Evolutionary conservation across 2,888 invertebrate species (phyloP), one percentile per base, ranked within the genome.

Genomic region (Tipula unca): DNA sequence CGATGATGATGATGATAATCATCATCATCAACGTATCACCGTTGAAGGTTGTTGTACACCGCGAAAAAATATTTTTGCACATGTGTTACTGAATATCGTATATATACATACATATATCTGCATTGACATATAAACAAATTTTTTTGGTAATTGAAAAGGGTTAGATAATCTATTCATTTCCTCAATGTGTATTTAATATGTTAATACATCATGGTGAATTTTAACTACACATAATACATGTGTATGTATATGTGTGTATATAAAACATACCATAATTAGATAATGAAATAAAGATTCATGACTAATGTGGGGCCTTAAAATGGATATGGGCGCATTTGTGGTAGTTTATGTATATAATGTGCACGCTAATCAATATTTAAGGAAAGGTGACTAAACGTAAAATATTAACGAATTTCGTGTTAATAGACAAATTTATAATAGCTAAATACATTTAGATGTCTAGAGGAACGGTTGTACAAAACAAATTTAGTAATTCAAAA

Each of bases 111-210:
- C 17, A 6, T 54, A 54, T 69, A 25, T 69, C 20, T 69, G 69
- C 69, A 69, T 69, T 69, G 69, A 69, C 69, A 69, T 69, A 69
- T 69, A 69, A 25, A 25, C 69, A 20, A 69, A 25, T 69, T 69
- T 69, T 54, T 69, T 69, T 69, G 69, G 69, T 25, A 69, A 69
- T 69, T 69, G 69, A 69, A 69, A 69, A 69, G 69, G 69, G 69
- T 69, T 69, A 69, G 69, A 69, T 69, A 69, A 69, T 69, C 69
- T 69, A 69, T 69, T 69, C 69, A 69, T 69, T 69, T 69, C 69
- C 69, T 69, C 69, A 69, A 69, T 69, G 69, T 69, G 25, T 69
- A 25, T 69, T 69, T 48, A n/a, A 48, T n/a, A 69, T 25, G 25
- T 69, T 69, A 69, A 69, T 69, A 69, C 25, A n/a, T n/a, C n/a